Base-by-base conservation (phyloP, 1,140 invertebrate genomes). In the Trichomalopsis sarcophagae region DNA sequence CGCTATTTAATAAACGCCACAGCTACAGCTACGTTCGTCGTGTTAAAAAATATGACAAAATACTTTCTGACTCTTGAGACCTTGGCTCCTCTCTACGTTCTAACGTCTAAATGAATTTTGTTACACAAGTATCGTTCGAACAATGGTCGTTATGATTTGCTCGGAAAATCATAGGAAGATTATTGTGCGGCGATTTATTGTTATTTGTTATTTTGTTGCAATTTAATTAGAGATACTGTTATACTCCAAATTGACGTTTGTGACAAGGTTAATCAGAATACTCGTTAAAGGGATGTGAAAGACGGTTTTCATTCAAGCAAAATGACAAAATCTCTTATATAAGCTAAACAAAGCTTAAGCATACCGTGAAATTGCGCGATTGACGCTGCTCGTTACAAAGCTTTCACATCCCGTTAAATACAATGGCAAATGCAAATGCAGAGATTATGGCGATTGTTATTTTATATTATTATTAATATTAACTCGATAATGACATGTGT, bases 11-110 rank as follows among this genome's bases (percentile, higher is more conserved):
- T 69, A 30, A 62, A 40, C 44, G 40, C 73, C 62, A 36, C 23
- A 62, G 50, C 74, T 85, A 55, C 50, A 69, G 55, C 62, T 85
- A 81, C 80, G 23, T 68, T 81, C 74, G 69, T 62, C 76, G 79
- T 81, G 33, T 81, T 82, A 82, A 85, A 85, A 85, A 85, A 85
- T 85, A 82, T 85, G 66, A 78, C 79, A 85, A 82, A 85, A 82
- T 85, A 78, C 27, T 81, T 85, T 81, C 40, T 78, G 80, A 76
- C 40, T 85, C 84, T 85, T 71, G 21, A 82, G 75, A 81, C 2
- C 62, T 71, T 82, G 9, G 14, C 11, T 77, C 44, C 0, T 85
- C 36, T 73, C 47, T 73, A 75, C 27, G 2, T 36, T 66, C 17
- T 81, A 80, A 17, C 13, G 21, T 77, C 62, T 69, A 79, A 85